Evolutionary conservation across 1,140 invertebrate genomes (phyloP), one percentile per base, ranked within the genome.

Genomic region (Scaptomyza montana): DNA sequence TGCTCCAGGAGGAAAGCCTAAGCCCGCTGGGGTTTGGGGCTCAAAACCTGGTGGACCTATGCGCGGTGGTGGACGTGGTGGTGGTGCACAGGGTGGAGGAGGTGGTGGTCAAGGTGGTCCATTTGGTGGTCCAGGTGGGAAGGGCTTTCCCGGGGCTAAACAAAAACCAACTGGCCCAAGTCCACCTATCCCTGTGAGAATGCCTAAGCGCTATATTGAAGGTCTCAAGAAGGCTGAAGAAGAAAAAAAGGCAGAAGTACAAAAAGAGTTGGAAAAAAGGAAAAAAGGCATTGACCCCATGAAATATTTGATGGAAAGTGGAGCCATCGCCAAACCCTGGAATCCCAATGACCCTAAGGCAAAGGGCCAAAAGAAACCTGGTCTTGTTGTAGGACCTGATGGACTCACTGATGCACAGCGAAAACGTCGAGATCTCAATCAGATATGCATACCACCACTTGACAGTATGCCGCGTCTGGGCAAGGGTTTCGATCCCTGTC

Each of bases 381-480:
- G 19, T 1, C 71, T 55, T 13, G 47, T 43, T 0, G 3, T 49
- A 0, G 73, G 60, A 0, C 8, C 54, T 0, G 73, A 75, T 50
- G 73, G 66, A 25, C 55, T 75, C 0, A 71, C 73, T 54, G 61
- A 65, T 12, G 60, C 21, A 6, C 67, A 75, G n/a, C 69, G 69
- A 9, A 49, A 9, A 16, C 74, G 62, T n/a, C 49, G 51, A 1
- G 5, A 33, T 0, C 57, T 76, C 0, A 16, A 16, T 7, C 21
- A 25, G 36, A 21, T 9, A 8, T 53, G 57, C 13, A 33, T 66
- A 1, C 74, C 74, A 3, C 74, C 74, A 9, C 41, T 76, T 0
- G 69, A 71, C 12, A 9, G 10, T 5, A 72, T 76, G 49, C 55
- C 54, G 0, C 61, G 74, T 1, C 46, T 65, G 21, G 74, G 74